A percentile compares a stretch with the other conserved stretches of the same genome.
Evolutionary conservation across 2,113 vertebrate genomes (phyloP).

Genomic region (Miniopterus natalensis): DNA sequence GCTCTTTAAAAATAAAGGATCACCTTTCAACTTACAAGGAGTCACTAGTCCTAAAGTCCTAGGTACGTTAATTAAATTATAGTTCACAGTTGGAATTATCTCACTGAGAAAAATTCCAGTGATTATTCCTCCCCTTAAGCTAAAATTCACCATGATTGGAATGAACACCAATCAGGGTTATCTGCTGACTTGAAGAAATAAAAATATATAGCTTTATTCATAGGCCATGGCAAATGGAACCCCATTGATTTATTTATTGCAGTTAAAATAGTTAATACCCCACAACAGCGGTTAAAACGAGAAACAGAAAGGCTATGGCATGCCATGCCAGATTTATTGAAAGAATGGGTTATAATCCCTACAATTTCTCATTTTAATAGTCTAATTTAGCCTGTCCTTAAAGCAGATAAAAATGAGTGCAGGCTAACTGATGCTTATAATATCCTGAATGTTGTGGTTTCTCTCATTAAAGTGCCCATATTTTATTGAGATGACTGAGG

Average conservation of each 20-base stretch:
- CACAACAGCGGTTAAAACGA: neutral
- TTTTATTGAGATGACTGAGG: neutral
- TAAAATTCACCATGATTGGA: neutral
- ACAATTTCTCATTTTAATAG: neutral
- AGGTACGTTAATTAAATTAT: neutral
- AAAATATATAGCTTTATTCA: neutral
- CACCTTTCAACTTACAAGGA: constrained; percentile 7
- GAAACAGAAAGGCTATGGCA: neutral
- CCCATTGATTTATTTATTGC: neutral
- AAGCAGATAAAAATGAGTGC: neutral
- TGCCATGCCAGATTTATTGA: neutral
- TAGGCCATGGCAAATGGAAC: neutral
- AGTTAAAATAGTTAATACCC: neutral
- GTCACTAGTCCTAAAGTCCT: neutral
- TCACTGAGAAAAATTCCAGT: neutral
- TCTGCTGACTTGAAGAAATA: neutral
- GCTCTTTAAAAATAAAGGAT: neutral
- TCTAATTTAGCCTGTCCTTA: neutral
- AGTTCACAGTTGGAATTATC: neutral
- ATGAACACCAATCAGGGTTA: neutral
- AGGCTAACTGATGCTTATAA: neutral
- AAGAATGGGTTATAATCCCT: neutral
- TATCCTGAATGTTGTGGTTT: neutral
- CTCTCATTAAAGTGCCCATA: neutral
- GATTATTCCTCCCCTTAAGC: neutral